Evolutionary conservation across 2,113 vertebrate genomes (phyloP).

Genomic region (Helogale parvula): DNA sequence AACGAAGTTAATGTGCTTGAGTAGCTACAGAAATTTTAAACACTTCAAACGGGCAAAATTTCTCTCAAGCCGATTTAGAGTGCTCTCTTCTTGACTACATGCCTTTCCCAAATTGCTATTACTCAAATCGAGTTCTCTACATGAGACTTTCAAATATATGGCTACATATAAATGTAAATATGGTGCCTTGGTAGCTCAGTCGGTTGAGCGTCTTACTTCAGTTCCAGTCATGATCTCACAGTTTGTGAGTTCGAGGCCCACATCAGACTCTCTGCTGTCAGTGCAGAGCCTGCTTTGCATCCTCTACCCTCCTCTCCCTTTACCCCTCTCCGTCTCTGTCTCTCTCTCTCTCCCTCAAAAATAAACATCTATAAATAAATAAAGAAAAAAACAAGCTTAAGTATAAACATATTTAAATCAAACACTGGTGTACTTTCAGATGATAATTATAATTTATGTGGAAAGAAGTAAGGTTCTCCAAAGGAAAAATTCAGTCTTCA

Average conservation of each 20-base stretch:
- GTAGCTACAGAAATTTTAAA: background rate
- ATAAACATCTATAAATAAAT: too few species aligned
- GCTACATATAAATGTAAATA: background rate
- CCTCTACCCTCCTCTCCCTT: too few species aligned
- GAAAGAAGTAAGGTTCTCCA: background rate
- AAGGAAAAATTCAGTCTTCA: background rate
- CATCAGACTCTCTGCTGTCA: too few species aligned
- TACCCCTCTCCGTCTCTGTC: too few species aligned
- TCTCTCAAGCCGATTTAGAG: background rate
- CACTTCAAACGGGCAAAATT: background rate
- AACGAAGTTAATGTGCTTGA: conserved; percentile 14
- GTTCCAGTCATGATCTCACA: too few species aligned
- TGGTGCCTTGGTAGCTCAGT: too few species aligned
- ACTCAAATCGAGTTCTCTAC: background rate
- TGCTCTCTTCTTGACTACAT: background rate
- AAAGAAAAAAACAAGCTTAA: background rate
- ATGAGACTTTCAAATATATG: conserved; percentile 42
- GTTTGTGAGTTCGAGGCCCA: too few species aligned
- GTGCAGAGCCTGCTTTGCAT: too few species aligned
- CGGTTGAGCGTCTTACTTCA: too few species aligned
- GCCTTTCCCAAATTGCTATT: background rate
- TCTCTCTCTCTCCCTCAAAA: too few species aligned
- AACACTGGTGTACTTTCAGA: background rate
- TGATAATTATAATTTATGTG: background rate
- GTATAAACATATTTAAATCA: conserved; percentile 25